phyloP scores from a whole-genome alignment of 2,797 vertebrate species.

The Oryzias sinensis region DNA sequence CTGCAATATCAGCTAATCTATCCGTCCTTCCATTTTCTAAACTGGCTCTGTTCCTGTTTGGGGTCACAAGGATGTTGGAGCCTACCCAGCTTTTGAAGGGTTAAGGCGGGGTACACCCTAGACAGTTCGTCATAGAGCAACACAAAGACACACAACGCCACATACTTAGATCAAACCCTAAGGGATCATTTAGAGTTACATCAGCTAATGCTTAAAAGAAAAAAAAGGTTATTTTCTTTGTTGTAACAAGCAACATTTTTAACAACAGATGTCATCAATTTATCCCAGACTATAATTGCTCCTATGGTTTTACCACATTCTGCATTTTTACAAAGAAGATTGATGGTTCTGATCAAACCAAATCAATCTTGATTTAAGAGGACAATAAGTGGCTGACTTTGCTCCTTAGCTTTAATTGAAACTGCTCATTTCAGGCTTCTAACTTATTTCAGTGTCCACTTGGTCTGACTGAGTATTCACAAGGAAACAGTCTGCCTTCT shows the following conservation, averaged over 20 bases:
- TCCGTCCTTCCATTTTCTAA: too few species aligned
- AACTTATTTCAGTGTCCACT: conserved; percentile 7
- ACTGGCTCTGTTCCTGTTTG: too few species aligned
- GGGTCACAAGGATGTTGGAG: too few species aligned
- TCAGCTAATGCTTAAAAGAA: conserved; percentile 13
- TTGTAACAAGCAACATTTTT: conserved; percentile 12
- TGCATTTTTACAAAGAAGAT: conserved; percentile 13
- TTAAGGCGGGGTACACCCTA: too few species aligned
- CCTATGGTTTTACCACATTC: not conserved
- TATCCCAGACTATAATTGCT: conserved; percentile 7
- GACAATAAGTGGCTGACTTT: conserved; percentile 5
- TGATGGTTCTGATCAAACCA: conserved; percentile 14
- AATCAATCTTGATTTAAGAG: conserved; percentile 11
- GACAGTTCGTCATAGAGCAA: too few species aligned
- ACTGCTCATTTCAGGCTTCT: conserved; percentile 15
- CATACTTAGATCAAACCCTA: too few species aligned
- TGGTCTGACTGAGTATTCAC: not conserved
- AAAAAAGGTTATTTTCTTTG: conserved; percentile 5
- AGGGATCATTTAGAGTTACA: too few species aligned
- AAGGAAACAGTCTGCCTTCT: not conserved
- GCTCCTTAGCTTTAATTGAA: conserved; percentile 13
- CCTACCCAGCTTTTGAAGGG: too few species aligned
- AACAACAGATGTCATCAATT: conserved; percentile 22
- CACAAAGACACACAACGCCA: too few species aligned
- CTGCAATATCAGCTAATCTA: conserved; percentile 8